Base-by-base conservation (phyloP, 2,888 invertebrate genomes). In the Agrochola circellaris region DNA sequence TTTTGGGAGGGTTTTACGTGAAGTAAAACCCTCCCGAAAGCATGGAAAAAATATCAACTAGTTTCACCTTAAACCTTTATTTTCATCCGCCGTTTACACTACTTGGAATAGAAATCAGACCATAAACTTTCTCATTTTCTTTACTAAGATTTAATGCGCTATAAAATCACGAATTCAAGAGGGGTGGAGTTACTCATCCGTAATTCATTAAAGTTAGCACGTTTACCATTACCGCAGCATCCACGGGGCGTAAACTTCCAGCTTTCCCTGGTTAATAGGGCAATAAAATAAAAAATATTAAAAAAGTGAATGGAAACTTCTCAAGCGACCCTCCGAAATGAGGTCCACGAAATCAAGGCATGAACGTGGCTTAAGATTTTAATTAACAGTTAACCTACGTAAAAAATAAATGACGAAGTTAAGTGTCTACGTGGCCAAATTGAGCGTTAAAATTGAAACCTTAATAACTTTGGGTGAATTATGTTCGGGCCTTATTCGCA, bases 141-240 rank as follows among this genome's bases (percentile, higher is more conserved):
- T 90, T 88, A 90, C 91, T 90, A 93, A 94, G 93, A 94, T 95
- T 94, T 93, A 95, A 92, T 91, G 92, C 91, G 90, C 92, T 91
- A 94, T 95, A 95, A 95, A 95, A 94, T 94, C 93, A 93, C 91
- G 92, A 93, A 94, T 94, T 93, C 93, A 92, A 92, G 91, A 93
- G 92, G 91, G 94, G 93, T 83, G 93, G 92, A 92, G 92, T 93
- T 91, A 93, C 92, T 95, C 95, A 95, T 95, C 94, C 94, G 95
- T 95, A 95, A 95, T 96, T 96, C 94, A 96, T 96, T 95, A 94
- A 95, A 95, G 93, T 95, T 95, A 91, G 93, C 94, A 91, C 94
- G 91, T 94, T 94, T 91, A 93, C 93, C 93, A 93, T 94, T 94
- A 94, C 94, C 91, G 91, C 89, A 89, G 93, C 93, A 93, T 92